These are phyloP conservation scores for Pelochelys cantorii DNA, from an alignment of 2,797 vertebrate genomes.

Conservation along the genomic window DNA sequence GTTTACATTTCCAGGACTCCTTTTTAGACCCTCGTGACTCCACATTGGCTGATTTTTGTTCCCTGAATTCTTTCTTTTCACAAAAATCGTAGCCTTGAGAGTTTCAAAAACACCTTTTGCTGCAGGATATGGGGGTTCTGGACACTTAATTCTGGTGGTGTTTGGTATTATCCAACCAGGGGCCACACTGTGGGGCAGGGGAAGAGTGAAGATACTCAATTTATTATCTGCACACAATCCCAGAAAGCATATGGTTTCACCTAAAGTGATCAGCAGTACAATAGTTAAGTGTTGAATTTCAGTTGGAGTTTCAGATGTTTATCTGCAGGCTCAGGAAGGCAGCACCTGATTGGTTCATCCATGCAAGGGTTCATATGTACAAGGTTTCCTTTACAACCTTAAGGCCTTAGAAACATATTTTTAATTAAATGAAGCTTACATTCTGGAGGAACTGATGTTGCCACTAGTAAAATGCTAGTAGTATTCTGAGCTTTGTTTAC, in stretches of 20 bases:
- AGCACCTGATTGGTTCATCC: not conserved
- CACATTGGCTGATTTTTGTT: not conserved
- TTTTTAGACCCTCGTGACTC: not conserved
- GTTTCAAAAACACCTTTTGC: not conserved
- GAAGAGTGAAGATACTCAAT: not conserved
- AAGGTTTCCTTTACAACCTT: not conserved
- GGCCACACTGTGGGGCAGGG: fast-evolving
- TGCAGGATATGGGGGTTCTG: not conserved
- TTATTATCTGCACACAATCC: not conserved
- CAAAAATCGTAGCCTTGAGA: not conserved
- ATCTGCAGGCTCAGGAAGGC: conserved; percentile 5
- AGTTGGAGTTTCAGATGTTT: not conserved
- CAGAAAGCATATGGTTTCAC: not conserved
- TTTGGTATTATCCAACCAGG: not conserved
- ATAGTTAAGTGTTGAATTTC: not conserved
- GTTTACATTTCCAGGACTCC: not conserved
- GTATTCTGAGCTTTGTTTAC: not conserved
- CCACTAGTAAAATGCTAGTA: not conserved
- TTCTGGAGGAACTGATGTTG: not conserved
- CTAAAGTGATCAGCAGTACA: not conserved
- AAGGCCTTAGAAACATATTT: not conserved
- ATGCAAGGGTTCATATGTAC: not conserved
- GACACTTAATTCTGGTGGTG: not conserved
- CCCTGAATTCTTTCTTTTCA: not conserved
- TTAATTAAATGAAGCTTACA: not conserved